Percentiles rank a stretch among this genome's conserved stretches.
phyloP scores from a whole-genome alignment of 1,140 invertebrate species.

The Drosophila sproati region DNA sequence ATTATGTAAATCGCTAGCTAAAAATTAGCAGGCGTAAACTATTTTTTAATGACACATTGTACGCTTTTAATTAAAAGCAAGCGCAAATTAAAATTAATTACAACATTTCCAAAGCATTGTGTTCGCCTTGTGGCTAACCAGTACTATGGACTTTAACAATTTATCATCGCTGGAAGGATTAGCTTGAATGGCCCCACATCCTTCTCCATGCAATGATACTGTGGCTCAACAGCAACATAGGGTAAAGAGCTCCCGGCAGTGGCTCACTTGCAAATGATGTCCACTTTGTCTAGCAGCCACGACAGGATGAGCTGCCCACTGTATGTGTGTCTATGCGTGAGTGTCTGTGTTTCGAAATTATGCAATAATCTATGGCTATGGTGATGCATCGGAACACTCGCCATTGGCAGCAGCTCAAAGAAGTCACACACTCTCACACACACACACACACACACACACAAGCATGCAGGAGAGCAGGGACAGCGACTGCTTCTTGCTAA shows the following conservation, averaged over 20 bases:
- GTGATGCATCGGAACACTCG: constrained; percentile 70
- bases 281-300: constrained; percentile 45
- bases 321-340: constrained; percentile 6
- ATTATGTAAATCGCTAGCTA: constrained; percentile 79
- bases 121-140: constrained; percentile 8
- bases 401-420: constrained; percentile 70
- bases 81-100: constrained; percentile 80
- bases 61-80: constrained; percentile 76
- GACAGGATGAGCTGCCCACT: neutral
- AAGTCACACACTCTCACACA: constrained; percentile 30
- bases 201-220: neutral
- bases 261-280: constrained; percentile 74
- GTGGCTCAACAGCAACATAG: neutral
- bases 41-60: constrained; percentile 79
- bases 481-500: constrained; percentile 47
- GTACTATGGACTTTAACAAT: constrained; percentile 45
- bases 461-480: constrained; percentile 9
- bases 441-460: constrained; percentile 5
- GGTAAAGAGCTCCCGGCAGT: constrained; percentile 19
- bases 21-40: constrained; percentile 81
- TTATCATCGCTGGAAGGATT: constrained; percentile 74
- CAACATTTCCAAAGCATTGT: constrained; percentile 15
- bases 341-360: constrained; percentile 60
- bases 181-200: constrained; percentile 31
- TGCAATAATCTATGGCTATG: constrained; percentile 73